phyloP scores from a whole-genome alignment of 92 coral and sea anemone genomes.

The Virgularia gustaviana region DNA sequence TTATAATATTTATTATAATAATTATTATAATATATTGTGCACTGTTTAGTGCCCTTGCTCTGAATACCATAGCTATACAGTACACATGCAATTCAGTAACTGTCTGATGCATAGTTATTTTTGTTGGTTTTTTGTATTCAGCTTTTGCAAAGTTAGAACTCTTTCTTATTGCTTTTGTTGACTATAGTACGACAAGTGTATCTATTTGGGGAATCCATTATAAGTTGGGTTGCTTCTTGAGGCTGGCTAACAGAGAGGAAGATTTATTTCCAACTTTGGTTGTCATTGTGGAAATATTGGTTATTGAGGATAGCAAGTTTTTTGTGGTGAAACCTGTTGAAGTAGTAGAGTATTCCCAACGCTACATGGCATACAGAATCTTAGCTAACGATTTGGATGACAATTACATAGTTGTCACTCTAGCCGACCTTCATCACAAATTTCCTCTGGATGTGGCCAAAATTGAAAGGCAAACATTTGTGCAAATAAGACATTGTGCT shows the following conservation, averaged over 20 bases:
- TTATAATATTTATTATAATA: no score
- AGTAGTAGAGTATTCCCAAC: constrained; percentile 27
- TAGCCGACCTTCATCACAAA: constrained; percentile 23
- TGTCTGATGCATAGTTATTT: no score
- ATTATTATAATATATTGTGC: no score
- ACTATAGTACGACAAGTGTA: constrained; percentile 25
- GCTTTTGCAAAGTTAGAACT: no score
- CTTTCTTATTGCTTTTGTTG: no score
- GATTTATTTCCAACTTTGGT: constrained; percentile 26
- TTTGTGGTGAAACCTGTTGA: constrained; percentile 29
- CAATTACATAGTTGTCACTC: constrained; percentile 14
- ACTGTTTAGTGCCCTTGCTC: no score
- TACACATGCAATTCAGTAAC: no score
- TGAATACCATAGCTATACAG: no score
- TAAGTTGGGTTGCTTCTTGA: constrained; percentile 30
- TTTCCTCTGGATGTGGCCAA: constrained; percentile 29
- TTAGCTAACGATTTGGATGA: constrained; percentile 11
- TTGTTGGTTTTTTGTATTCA: no score
- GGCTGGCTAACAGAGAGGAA: constrained; percentile 31
- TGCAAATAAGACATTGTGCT: constrained; percentile 36
- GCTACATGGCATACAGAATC: constrained; percentile 33
- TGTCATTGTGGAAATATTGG: constrained; percentile 28
- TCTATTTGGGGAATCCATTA: constrained; percentile 27
- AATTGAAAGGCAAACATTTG: constrained; percentile 17
- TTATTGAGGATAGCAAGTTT: constrained; percentile 26